These are phyloP conservation scores for Triplophysa siluroides DNA, from an alignment of 2,113 vertebrate genomes.

Conservation along the genomic window DNA sequence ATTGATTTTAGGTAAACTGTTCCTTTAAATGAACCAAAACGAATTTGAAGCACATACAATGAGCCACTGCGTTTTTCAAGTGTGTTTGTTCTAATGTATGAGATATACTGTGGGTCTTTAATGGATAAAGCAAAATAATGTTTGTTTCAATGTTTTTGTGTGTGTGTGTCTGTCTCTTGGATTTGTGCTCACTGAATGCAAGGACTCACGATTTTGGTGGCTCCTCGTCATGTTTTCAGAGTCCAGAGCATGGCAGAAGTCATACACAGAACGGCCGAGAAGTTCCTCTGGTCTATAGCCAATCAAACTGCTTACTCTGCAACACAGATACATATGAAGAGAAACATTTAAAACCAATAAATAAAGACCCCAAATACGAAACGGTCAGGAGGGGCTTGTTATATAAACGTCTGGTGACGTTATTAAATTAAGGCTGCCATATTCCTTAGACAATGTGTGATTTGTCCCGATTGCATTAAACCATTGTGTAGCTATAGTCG, in stretches of 20 bases:
- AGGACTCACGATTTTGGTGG: conserved; percentile 86
- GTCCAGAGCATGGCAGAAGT: conserved; percentile 91
- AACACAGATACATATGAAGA: conserved; percentile 33
- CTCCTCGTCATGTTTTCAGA: conserved; percentile 83
- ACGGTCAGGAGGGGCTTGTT: conserved; percentile 3
- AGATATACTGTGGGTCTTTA: not conserved
- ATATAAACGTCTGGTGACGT: not conserved
- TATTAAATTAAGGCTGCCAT: not conserved
- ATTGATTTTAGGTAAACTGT: too few relatives aligned
- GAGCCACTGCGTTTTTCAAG: not conserved
- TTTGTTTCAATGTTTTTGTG: not conserved
- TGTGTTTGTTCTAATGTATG: not conserved
- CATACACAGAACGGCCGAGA: conserved; percentile 86
- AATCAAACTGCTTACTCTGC: conserved; percentile 85
- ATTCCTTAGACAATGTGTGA: not conserved
- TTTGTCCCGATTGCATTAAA: conserved; percentile 17
- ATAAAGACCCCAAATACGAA: not conserved
- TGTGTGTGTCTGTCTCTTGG: not conserved
- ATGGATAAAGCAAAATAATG: not conserved
- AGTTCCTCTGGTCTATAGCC: conserved; percentile 89
- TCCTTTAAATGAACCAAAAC: not conserved
- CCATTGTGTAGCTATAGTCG: not conserved
- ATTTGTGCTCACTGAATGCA: not conserved
- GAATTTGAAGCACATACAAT: conserved; percentile 10
- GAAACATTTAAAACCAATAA: conserved; percentile 7